Evolutionary conservation across 2,113 vertebrate genomes (phyloP).

Genomic region (Sylvia atricapilla): DNA sequence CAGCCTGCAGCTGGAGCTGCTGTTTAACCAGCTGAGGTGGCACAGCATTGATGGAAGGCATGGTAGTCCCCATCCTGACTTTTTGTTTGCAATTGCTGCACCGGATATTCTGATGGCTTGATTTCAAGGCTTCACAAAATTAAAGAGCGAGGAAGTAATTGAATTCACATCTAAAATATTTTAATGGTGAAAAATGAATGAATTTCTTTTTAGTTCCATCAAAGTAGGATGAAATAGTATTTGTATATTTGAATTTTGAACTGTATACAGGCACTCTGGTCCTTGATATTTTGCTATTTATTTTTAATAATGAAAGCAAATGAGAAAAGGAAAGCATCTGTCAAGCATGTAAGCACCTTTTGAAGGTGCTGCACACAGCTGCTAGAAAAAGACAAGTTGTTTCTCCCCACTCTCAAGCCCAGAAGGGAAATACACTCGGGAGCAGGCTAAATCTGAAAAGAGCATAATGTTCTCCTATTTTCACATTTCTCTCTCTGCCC

Average conservation of each 20-base stretch:
- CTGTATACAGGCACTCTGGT: neutral
- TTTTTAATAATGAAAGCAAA: constrained; percentile 40
- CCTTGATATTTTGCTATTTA: neutral
- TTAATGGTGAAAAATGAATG: neutral
- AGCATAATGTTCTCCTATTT: neutral
- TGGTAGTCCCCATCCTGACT: too few relatives aligned
- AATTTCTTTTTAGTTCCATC: neutral
- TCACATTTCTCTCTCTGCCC: neutral
- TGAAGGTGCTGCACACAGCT: neutral
- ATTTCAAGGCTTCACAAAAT: neutral
- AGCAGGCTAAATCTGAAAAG: neutral
- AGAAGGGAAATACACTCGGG: neutral
- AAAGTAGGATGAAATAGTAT: neutral
- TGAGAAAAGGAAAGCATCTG: neutral
- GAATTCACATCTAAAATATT: neutral
- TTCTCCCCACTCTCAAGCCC: neutral
- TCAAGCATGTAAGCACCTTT: neutral
- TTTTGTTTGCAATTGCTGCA: neutral
- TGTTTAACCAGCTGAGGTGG: neutral
- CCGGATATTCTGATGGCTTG: neutral
- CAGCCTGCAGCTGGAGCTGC: neutral
- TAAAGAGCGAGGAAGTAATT: neutral
- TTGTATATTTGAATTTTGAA: neutral
- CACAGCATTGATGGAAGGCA: neutral
- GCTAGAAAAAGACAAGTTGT: neutral